Evolutionary conservation across 92 coral and sea anemone species (phyloP).

Genomic region (Umimayanthus chanpuru): DNA sequence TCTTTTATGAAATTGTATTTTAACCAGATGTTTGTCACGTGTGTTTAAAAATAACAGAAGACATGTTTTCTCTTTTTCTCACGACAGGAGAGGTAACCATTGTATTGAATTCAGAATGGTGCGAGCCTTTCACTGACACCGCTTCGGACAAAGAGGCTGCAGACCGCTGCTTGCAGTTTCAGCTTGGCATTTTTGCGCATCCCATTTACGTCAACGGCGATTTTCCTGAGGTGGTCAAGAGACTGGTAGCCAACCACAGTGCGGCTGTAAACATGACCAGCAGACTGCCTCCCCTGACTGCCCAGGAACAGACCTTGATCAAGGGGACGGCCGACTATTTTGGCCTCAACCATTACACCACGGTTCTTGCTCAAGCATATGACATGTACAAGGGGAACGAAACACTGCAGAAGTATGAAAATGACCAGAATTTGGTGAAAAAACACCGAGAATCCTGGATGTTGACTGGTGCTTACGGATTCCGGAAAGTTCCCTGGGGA

Average conservation of each 20-base stretch:
- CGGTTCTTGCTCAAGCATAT: constrained; percentile 50
- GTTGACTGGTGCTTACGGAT: constrained; percentile 49
- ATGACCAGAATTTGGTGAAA: constrained; percentile 51
- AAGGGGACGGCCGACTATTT: constrained; percentile 78
- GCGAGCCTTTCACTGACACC: constrained; percentile 56
- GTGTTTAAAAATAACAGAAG: no score
- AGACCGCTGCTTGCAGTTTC: constrained; percentile 68
- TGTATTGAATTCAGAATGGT: constrained; percentile 69
- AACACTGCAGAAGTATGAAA: constrained; percentile 40
- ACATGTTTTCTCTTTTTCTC: not conserved
- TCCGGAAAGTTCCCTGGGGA: constrained; percentile 76
- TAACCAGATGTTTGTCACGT: no score
- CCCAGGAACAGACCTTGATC: constrained; percentile 62
- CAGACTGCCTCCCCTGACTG: constrained; percentile 70
- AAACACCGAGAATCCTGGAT: constrained; percentile 62
- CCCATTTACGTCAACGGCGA: constrained; percentile 83
- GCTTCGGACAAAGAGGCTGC: constrained; percentile 64
- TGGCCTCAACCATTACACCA: constrained; percentile 72
- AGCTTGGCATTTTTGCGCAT: constrained; percentile 75
- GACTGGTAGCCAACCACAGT: constrained; percentile 64
- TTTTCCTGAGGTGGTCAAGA: constrained; percentile 76
- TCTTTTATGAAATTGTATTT: no score
- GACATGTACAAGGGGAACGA: constrained; percentile 34
- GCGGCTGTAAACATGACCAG: constrained; percentile 56
- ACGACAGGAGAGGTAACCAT: constrained; percentile 56